A percentile compares a stretch with the other conserved stretches of the same genome.
Conservation (phyloP, 2,888 invertebrate species). For the Alloplasta piceator region DNA sequence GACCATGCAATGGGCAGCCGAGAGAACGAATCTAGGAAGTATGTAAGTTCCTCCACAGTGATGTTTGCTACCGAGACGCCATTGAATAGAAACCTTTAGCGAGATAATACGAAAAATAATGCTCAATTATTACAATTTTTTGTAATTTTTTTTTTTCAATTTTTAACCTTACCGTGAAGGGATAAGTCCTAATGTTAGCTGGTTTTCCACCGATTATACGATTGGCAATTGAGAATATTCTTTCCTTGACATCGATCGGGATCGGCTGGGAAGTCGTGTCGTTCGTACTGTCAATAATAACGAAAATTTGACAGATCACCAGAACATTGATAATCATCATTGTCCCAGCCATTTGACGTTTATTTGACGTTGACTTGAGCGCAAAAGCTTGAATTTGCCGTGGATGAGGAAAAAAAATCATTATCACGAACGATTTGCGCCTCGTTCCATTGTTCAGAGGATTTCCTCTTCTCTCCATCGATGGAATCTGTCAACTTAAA, state of each 20-base stretch:
- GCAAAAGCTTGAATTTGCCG: not conserved
- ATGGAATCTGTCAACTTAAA: not conserved
- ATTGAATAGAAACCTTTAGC: constrained; percentile 72
- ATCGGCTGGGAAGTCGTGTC: not conserved
- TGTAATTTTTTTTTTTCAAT: not conserved
- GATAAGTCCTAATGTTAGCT: constrained; percentile 71
- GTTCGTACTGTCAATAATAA: constrained; percentile 19
- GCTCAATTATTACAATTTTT: constrained; percentile 7
- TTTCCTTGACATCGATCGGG: constrained; percentile 7
- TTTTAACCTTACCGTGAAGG: constrained; percentile 70
- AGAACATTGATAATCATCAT: constrained; percentile 43
- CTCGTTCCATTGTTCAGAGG: constrained; percentile 11
- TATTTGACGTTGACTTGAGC: not conserved
- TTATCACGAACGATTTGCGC: not conserved
- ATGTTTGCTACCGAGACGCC: constrained; percentile 69
- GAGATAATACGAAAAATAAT: too few relatives aligned
- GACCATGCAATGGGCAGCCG: constrained; percentile 79
- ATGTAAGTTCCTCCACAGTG: constrained; percentile 78
- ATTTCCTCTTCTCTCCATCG: constrained; percentile 19
- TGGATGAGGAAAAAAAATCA: not conserved
- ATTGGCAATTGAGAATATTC: constrained; percentile 42
- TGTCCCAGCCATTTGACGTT: not conserved
- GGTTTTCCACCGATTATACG: constrained; percentile 74
- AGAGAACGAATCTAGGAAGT: constrained; percentile 75
- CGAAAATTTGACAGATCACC: constrained; percentile 56